Evolutionary conservation across 2,888 invertebrate genomes (phyloP).

Genomic region (Hydropsyche betteni): DNA sequence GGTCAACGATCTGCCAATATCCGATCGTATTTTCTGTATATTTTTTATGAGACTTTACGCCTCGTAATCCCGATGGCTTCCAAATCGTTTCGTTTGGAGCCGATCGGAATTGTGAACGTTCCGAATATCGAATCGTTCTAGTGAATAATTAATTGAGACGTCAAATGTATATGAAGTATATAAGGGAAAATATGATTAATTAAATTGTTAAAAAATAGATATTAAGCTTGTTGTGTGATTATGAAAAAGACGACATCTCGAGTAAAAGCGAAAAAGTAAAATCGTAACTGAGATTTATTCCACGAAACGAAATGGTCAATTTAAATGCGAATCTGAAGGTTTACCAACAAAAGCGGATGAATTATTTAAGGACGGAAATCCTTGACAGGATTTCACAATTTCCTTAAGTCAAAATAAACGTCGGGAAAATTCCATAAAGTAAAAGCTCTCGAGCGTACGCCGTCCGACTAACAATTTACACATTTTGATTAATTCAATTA

Average conservation of each 20-base stretch:
- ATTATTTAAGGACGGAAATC: slow-evolving; percentile 33
- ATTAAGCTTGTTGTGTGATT: too few species aligned
- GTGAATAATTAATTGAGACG: neutral
- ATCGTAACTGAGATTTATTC: slow-evolving; percentile 5
- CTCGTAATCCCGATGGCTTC: neutral
- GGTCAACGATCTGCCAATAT: slow-evolving; percentile 39
- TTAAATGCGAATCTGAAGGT: slow-evolving; percentile 30
- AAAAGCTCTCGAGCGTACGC: slow-evolving; percentile 10
- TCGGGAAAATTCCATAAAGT: slow-evolving; percentile 19
- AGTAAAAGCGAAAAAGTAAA: too few species aligned
- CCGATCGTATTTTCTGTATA: slow-evolving; percentile 4
- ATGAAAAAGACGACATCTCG: too few species aligned
- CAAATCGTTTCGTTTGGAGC: neutral
- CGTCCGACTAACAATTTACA: slow-evolving; percentile 5
- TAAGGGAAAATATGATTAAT: neutral
- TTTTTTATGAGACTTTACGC: slow-evolving; percentile 28
- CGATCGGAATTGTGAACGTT: too few species aligned
- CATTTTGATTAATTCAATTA: slow-evolving; percentile 6
- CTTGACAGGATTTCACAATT: slow-evolving; percentile 23
- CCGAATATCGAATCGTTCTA: too few species aligned
- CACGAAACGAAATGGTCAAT: slow-evolving; percentile 27
- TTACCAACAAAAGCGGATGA: slow-evolving; percentile 29
- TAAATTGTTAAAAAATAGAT: too few species aligned
- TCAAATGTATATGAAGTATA: neutral
- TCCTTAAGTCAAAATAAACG: slow-evolving; percentile 29